Evolutionary conservation across 1,140 invertebrate species (phyloP).

Genomic region (Lepidurus arcticus): DNA sequence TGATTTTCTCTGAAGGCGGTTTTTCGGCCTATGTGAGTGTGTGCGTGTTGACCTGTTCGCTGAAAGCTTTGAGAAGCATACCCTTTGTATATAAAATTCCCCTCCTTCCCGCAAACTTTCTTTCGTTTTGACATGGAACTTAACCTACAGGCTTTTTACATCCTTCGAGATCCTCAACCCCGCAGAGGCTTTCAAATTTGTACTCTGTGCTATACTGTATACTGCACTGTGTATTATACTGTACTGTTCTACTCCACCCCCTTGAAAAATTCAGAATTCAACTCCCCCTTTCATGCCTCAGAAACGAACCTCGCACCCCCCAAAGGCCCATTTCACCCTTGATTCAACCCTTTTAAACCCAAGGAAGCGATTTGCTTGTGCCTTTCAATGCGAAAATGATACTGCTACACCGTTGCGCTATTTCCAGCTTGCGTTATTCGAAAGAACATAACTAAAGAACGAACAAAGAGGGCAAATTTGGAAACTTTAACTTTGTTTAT

Average conservation of each 20-base stretch:
- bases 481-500: too few species aligned
- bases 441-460: too few species aligned
- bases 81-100: neutral
- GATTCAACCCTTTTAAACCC: neutral
- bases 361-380: neutral
- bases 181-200: too few species aligned
- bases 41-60: neutral
- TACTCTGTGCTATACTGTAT: too few species aligned
- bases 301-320: neutral
- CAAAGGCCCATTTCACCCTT: conserved; percentile 5
- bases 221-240: too few species aligned
- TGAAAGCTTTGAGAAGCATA: conserved; percentile 1
- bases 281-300: too few species aligned
- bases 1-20: neutral
- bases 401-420: neutral
- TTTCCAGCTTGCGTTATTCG: too few species aligned
- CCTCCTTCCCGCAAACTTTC: neutral
- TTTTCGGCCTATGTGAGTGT: neutral
- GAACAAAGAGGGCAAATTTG: too few species aligned
- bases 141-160: neutral
- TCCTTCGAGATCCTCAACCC: neutral
- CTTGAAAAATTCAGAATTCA: too few species aligned
- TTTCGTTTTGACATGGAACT: neutral
- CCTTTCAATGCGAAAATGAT: neutral
- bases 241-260: too few species aligned